Evolutionary conservation across 2,797 vertebrate genomes (phyloP), one percentile per base, ranked within the genome.

Genomic region (Myoxocephalus aenaeus): DNA sequence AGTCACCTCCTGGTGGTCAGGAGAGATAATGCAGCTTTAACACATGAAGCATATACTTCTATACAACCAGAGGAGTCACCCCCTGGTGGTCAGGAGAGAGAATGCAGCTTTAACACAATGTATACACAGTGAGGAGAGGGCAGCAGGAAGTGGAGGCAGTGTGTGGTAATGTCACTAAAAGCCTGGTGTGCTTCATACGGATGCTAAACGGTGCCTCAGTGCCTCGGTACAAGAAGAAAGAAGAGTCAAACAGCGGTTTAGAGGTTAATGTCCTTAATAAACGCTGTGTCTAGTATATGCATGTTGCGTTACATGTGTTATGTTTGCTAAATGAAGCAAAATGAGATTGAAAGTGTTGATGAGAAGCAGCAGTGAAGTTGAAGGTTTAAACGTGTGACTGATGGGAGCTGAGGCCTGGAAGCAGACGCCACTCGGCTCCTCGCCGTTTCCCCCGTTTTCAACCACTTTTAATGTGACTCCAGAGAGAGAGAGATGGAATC

Each of bases 401-500:
- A 66, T 40, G 67, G 20, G 42, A 51, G 42, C 58, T 3, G 81
- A 68, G 53, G 12, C 64, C 68, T 73, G 73, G 65, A 68, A 83
- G 67, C 65, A 65, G 80, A 71, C 70, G 38, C 73, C 57, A 46
- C 78, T 80, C 80, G 68, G 61, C 69, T 62, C 8, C 65, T 78
- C 72, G 0, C 15, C 13, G 2, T 59, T 79, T 57, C 61, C 46
- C 36, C 73, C 36, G 36, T 70, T 77, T 70, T 79, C 75, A 50
- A 25, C 40, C 5, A 80, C 77, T 75, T 75, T 87, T 82, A 86
- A 88, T 77, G 78, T 32, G 89, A 83, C 87, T 87, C 86, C 46
- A 8, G 82, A 90, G 88, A 82, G 87, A 81, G 36, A 70, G 54
- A 56, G 25, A 56, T 2, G 3, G 27, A 56, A 83, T 82, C 66